phyloP scores from a whole-genome alignment of 2,888 invertebrate species.

The Idaea straminata region DNA sequence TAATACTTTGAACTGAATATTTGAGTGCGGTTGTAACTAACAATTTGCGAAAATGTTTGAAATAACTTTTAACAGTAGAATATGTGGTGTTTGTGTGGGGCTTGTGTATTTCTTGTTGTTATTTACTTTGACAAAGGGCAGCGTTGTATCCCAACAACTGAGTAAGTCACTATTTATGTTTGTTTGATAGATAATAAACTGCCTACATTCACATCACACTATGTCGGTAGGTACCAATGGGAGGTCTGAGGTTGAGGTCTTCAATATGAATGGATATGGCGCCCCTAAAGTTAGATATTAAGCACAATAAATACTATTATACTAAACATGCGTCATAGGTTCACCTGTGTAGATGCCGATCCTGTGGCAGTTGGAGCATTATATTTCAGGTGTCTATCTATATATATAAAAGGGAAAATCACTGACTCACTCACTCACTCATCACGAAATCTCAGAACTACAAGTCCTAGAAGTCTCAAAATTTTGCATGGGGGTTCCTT shows the following conservation, averaged over 20 bases:
- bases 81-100: constrained; percentile 61
- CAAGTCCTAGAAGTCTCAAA: no score
- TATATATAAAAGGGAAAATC: no score
- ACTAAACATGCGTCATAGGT: no score
- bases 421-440: no score
- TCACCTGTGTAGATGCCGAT: no score
- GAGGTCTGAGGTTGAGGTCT: background rate
- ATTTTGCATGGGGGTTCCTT: no score
- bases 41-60: constrained; percentile 35
- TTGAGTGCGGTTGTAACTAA: constrained; percentile 12
- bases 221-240: background rate
- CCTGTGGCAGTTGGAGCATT: no score
- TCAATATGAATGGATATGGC: no score
- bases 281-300: no score
- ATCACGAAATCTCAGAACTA: no score
- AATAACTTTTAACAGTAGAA: constrained; percentile 52
- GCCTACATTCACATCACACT: background rate
- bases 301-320: no score
- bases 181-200: background rate
- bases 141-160: constrained; percentile 54
- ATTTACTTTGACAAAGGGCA: constrained; percentile 64
- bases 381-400: no score
- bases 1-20: constrained; percentile 10
- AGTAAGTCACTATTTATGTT: constrained; percentile 49
- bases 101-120: constrained; percentile 56